Conservation (phyloP, 2,888 invertebrate genomes). For the Dusona sp. region DNA sequence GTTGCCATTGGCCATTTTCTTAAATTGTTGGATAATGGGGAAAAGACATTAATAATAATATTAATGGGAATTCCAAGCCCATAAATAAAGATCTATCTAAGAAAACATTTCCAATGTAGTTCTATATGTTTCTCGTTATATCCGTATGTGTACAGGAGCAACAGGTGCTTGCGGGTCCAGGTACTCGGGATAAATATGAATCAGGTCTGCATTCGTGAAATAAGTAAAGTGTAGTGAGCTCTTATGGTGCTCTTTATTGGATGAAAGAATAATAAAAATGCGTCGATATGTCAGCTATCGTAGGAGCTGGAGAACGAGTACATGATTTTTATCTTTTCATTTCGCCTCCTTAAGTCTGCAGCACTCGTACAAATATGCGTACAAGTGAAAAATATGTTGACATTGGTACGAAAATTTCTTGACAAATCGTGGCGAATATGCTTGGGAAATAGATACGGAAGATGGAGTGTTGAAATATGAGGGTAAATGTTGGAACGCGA, state of each 20-base stretch:
- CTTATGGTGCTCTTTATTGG: not conserved
- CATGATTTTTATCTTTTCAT: not conserved
- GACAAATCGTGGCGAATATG: slow-evolving; percentile 26
- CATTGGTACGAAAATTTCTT: not conserved
- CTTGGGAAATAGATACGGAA: not conserved
- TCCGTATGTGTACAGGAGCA: slow-evolving; percentile 34
- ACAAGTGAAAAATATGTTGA: not conserved
- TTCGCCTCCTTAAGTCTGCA: not conserved
- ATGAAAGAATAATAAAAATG: not conserved
- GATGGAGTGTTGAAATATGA: slow-evolving; percentile 17
- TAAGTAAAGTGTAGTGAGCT: slow-evolving; percentile 37
- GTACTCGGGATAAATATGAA: slow-evolving; percentile 43
- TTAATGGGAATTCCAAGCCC: not conserved
- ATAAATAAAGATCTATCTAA: not conserved
- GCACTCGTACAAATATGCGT: not conserved
- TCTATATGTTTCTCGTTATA: not conserved
- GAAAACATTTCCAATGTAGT: slow-evolving; percentile 11
- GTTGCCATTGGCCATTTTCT: not conserved
- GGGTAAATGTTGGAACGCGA: slow-evolving; percentile 8
- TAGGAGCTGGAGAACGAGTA: not conserved
- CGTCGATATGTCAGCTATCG: not conserved
- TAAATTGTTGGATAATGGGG: not conserved
- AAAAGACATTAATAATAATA: not conserved
- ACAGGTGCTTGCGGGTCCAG: slow-evolving; percentile 55
- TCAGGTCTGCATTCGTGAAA: slow-evolving; percentile 12